These are phyloP conservation scores for Athene cunicularia DNA, from an alignment of 2,113 vertebrate genomes.

Conservation along the genomic window DNA sequence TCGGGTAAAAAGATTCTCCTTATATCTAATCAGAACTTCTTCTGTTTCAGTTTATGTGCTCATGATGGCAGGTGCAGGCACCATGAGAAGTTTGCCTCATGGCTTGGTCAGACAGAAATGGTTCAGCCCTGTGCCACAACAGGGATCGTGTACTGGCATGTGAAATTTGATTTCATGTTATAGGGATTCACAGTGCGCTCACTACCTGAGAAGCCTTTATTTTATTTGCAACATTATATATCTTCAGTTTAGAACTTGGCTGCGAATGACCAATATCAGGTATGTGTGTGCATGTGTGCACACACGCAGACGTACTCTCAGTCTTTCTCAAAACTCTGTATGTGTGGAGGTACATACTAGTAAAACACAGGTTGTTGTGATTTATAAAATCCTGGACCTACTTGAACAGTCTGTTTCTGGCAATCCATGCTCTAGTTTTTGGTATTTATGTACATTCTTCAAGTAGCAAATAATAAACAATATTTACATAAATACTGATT, in stretches of 20 bases:
- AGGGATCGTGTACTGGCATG: not conserved
- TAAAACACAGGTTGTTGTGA: not conserved
- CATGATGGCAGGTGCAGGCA: not conserved
- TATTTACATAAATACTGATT: not conserved
- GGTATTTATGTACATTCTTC: not conserved
- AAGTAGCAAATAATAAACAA: not conserved
- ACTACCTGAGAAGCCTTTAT: not conserved
- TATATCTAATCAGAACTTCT: not conserved
- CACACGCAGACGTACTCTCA: fast-evolving
- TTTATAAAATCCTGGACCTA: not conserved
- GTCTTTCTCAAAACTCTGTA: not conserved
- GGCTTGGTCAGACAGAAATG: not conserved
- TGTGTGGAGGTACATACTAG: not conserved
- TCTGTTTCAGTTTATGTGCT: not conserved
- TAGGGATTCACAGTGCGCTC: not conserved
- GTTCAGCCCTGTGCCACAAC: not conserved
- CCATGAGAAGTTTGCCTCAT: not conserved
- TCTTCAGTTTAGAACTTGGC: not conserved
- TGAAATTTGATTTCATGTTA: not conserved
- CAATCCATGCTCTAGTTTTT: not conserved
- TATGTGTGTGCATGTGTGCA: fast-evolving
- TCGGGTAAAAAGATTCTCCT: not conserved
- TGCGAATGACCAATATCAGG: not conserved
- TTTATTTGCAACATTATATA: not conserved
- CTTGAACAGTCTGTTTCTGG: not conserved